Evolutionary conservation across 1,140 invertebrate genomes (phyloP).

Genomic region (Adelges cooleyi): DNA sequence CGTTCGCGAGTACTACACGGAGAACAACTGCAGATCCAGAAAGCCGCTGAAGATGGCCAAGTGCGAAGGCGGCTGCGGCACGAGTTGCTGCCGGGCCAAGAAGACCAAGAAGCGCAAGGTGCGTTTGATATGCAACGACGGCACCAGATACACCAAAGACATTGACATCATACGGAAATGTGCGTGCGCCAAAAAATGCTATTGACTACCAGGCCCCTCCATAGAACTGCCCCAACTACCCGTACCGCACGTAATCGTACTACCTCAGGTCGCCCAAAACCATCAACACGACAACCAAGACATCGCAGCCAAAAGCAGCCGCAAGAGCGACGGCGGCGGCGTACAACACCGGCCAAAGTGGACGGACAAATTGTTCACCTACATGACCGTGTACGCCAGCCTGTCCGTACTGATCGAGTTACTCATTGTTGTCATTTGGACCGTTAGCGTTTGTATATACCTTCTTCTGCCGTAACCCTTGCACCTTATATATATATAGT

Average conservation of each 20-base stretch:
- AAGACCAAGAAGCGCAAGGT: conserved; percentile 87
- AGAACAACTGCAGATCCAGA: conserved; percentile 75
- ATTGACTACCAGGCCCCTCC: conserved; percentile 42
- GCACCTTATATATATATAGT: neutral
- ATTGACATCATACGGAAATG: conserved; percentile 93
- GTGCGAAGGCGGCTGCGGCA: conserved; percentile 59
- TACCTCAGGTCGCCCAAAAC: neutral
- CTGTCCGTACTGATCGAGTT: conserved; percentile 34
- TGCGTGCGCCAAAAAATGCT: conserved; percentile 72
- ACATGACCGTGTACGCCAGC: conserved; percentile 4
- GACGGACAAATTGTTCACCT: conserved; percentile 6
- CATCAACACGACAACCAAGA: neutral
- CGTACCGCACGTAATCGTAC: conserved; percentile 28
- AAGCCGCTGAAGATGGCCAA: conserved; percentile 80
- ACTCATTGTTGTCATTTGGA: conserved; percentile 35
- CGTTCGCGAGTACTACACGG: conserved; percentile 76
- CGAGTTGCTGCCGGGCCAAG: conserved; percentile 72
- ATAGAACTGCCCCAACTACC: conserved; percentile 16
- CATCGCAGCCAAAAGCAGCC: neutral
- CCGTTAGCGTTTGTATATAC: conserved; percentile 33
- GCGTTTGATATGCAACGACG: conserved; percentile 81
- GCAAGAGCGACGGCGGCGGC: neutral
- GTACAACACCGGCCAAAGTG: neutral
- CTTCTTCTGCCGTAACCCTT: conserved; percentile 31
- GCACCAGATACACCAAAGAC: conserved; percentile 85